Evolutionary conservation across 2,888 invertebrate species (phyloP).

Genomic region (Poecilobothrus nobilitatus): DNA sequence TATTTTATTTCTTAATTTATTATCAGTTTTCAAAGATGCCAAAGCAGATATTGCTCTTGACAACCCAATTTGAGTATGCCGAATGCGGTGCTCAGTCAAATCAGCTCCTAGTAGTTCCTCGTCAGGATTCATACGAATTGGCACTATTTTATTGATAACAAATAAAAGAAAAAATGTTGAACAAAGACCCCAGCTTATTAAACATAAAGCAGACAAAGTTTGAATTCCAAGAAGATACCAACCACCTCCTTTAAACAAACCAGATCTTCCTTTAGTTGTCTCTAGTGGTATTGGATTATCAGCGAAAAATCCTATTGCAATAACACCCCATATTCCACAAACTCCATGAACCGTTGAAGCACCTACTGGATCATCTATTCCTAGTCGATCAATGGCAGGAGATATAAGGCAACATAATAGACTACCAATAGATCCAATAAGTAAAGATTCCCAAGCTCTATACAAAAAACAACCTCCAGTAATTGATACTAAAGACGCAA

Average conservation of each 20-base stretch:
- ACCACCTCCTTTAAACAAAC: slow-evolving; percentile 75
- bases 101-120: slow-evolving; percentile 85
- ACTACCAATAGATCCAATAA: slow-evolving; percentile 75
- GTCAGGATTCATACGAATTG: slow-evolving; percentile 76
- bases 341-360: slow-evolving; percentile 76
- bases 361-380: slow-evolving; percentile 79
- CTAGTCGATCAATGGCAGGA: slow-evolving; percentile 67
- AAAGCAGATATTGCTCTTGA: slow-evolving; percentile 67
- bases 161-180: slow-evolving; percentile 67
- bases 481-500: slow-evolving; percentile 78
- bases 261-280: slow-evolving; percentile 68
- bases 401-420: slow-evolving; percentile 60
- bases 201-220: slow-evolving; percentile 59
- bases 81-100: slow-evolving; percentile 74
- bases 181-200: slow-evolving; percentile 64
- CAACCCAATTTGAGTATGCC: slow-evolving; percentile 58
- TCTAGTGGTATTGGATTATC: slow-evolving; percentile 72
- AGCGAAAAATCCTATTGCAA: slow-evolving; percentile 84
- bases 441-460: slow-evolving; percentile 74
- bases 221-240: slow-evolving; percentile 83
- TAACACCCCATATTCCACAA: slow-evolving; percentile 68
- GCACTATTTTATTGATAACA: slow-evolving; percentile 66
- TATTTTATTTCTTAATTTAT: slow-evolving; percentile 30
- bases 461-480: slow-evolving; percentile 85
- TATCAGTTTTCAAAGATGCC: slow-evolving; percentile 52